Conservation (phyloP, 2,797 vertebrate species). For the Phataginus tricuspis region DNA sequence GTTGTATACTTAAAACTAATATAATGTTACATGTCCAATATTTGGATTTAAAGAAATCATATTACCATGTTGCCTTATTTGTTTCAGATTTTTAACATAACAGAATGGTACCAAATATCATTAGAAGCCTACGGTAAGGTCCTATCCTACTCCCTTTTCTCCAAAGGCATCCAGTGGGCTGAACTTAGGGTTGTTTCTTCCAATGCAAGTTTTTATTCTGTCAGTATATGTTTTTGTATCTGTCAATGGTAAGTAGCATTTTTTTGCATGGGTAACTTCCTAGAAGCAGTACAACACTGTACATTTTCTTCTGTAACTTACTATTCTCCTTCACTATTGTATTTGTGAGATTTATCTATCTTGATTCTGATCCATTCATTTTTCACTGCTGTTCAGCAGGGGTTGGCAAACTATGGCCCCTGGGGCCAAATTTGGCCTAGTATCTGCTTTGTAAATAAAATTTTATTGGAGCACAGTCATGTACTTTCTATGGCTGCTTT, state of each 20-base stretch:
- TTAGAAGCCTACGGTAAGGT: not conserved
- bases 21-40: not conserved
- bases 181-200: not conserved
- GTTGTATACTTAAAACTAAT: not conserved
- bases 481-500: not conserved
- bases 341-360: not conserved
- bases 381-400: not conserved
- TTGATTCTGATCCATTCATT: not conserved
- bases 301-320: not conserved
- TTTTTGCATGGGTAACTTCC: not conserved
- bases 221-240: not conserved
- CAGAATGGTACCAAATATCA: not conserved
- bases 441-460: not conserved
- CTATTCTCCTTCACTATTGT: not conserved
- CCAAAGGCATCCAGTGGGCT: not conserved
- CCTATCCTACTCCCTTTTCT: not conserved
- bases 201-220: not conserved
- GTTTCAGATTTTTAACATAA: constrained; percentile 20
- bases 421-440: not conserved
- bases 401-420: not conserved
- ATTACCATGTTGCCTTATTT: not conserved
- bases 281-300: too few relatives aligned
- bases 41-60: not conserved
- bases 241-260: not conserved
- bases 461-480: not conserved